These are phyloP conservation scores for Allolobophora icterica DNA, from an alignment of 2,888 invertebrate genomes.

Conservation along the genomic window DNA sequence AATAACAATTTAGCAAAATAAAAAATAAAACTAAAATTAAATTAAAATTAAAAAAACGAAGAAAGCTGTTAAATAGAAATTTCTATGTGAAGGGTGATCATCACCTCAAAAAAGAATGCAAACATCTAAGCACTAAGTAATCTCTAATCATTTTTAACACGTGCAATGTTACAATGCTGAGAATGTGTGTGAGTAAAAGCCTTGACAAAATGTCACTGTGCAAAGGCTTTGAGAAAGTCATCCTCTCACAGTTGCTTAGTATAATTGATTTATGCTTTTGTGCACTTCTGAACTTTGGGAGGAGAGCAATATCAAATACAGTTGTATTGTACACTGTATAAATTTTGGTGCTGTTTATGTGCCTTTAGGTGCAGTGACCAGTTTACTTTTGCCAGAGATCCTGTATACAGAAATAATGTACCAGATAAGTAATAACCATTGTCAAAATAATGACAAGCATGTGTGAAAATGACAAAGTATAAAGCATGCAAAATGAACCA, in stretches of 20 bases:
- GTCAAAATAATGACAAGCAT: neutral
- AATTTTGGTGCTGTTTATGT: neutral
- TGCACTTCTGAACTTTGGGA: no score
- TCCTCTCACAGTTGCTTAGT: neutral
- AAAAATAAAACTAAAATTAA: no score
- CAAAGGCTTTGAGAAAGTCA: neutral
- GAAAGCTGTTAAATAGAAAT: neutral
- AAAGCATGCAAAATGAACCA: conserved; percentile 18
- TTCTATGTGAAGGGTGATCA: neutral
- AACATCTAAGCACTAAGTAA: neutral
- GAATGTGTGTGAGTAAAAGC: neutral
- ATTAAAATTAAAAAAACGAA: conserved; percentile 37
- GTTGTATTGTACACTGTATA: neutral
- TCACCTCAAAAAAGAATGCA: neutral
- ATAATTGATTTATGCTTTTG: neutral
- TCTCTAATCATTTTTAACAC: neutral
- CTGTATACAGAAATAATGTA: neutral
- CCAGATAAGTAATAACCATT: neutral
- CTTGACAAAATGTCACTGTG: neutral
- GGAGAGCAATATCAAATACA: neutral
- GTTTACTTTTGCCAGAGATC: no score
- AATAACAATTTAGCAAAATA: no score
- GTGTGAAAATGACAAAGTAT: neutral
- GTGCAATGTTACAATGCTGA: neutral
- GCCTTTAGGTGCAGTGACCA: no score